Conservation (phyloP, 2,113 vertebrate genomes). For the Mirounga angustirostris region DNA sequence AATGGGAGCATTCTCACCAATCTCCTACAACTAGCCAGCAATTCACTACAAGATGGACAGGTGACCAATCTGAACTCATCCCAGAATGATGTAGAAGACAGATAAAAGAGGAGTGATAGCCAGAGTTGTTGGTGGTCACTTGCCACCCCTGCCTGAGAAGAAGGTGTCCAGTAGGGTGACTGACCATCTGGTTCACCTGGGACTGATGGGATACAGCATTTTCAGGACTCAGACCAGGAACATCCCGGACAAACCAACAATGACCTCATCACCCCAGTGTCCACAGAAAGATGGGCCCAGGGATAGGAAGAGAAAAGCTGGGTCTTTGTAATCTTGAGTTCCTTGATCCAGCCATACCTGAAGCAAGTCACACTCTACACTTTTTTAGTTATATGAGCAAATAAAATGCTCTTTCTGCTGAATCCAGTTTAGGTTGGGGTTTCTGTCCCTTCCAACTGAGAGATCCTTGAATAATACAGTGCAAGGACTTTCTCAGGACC, state of each 20-base stretch:
- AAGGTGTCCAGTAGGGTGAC: neutral
- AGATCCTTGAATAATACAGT: neutral
- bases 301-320: neutral
- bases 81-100: neutral
- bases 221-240: neutral
- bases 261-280: neutral
- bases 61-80: neutral
- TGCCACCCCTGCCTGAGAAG: neutral
- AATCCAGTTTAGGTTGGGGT: neutral
- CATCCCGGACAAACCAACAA: neutral
- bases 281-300: neutral
- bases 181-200: neutral
- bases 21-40: neutral
- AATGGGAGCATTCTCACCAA: fast-evolving
- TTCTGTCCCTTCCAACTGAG: neutral
- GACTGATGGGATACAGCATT: neutral
- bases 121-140: too few relatives aligned
- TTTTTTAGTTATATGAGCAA: neutral
- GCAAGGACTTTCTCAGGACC: neutral
- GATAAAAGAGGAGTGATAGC: neutral
- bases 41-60: neutral
- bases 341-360: conserved; percentile 8
- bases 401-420: neutral
- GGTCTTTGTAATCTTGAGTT: neutral
- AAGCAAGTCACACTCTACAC: neutral